Conservation (phyloP, 2,797 vertebrate species). For the Syndactyla subalaris region DNA sequence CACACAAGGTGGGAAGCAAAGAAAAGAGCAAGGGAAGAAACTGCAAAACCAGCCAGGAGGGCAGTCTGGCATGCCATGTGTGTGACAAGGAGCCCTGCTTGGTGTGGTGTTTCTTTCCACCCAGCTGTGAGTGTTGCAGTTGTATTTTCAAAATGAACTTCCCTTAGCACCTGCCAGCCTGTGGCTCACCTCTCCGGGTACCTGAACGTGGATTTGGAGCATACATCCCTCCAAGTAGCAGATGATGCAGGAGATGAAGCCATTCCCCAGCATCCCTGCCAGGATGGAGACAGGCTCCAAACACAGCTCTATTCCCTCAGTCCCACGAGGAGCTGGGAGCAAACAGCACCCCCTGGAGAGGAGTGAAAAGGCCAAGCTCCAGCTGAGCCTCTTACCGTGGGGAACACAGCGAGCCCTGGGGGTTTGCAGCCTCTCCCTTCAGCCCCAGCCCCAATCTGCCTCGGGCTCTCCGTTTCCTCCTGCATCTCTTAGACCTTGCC, state of each 20-base stretch:
- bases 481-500: conserved; percentile 68
- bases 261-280: neutral
- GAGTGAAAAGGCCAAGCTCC: neutral
- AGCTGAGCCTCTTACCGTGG: conserved; percentile 5
- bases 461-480: conserved; percentile 57
- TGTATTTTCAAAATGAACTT: no score
- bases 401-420: neutral
- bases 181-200: no score
- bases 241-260: neutral
- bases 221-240: no score
- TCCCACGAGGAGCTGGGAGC: rapidly evolving
- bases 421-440: neutral
- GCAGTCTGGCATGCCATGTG: no score
- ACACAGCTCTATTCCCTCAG: neutral
- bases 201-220: no score
- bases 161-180: no score
- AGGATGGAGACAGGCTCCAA: neutral
- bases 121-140: no score
- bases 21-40: no score
- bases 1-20: no score
- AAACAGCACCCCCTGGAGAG: neutral
- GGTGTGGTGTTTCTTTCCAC: no score
- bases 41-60: no score
- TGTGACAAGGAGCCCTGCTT: no score
- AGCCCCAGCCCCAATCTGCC: conserved; percentile 8